Base-by-base conservation (phyloP, 2,888 invertebrate genomes). In the Apodemia duryi region DNA sequence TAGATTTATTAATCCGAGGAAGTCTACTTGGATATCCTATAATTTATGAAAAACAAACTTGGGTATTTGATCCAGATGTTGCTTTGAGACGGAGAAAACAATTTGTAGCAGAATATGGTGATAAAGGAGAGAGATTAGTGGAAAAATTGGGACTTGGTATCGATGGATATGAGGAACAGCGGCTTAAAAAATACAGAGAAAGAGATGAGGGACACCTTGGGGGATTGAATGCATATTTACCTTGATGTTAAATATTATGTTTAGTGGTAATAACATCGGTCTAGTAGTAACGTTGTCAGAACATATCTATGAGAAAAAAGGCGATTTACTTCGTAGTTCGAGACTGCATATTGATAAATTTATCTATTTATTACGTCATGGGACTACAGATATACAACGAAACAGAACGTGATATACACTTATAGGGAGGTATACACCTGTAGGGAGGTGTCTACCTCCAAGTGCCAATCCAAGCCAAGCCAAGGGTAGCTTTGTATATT, bases 31-130 rank as follows among this genome's bases (percentile, higher is more conserved):
- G 95, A 0, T 79, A 91, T 67, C 95, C 95, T 0, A 84, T 93
- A 1, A 80, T 94, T 38, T 95, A 95, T 70, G 87, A 93, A 72
- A 80, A 87, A 65, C 91, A 91, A 21, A 78, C 83, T 2, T 95
- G 94, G 94, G 80, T 93, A 38, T 94, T 96, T 70, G 94, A 95
- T 78, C 95, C 95, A 1, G 93, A 95, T 21, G 88, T 94, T 0
- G 93, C 94, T 1, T 76, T 90, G 68, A 89, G 93, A 69, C 89
- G 95, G 65, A 88, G 94, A 61, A 91, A 84, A 63, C 92, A 92
- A 68, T 95, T 94, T 75, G 93, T 94, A 69, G 92, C 90, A 68
- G 74, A 94, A 2, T 93, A 95, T 75, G 95, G 95, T 0, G 87
- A 88, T 67, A 92, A 93, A 69, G 95, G 94, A 2, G 94, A 93